A percentile compares a stretch with the other conserved stretches of the same genome.
Evolutionary conservation across 1,140 invertebrate species (phyloP).

Genomic region (Scaptomyza hsui): DNA sequence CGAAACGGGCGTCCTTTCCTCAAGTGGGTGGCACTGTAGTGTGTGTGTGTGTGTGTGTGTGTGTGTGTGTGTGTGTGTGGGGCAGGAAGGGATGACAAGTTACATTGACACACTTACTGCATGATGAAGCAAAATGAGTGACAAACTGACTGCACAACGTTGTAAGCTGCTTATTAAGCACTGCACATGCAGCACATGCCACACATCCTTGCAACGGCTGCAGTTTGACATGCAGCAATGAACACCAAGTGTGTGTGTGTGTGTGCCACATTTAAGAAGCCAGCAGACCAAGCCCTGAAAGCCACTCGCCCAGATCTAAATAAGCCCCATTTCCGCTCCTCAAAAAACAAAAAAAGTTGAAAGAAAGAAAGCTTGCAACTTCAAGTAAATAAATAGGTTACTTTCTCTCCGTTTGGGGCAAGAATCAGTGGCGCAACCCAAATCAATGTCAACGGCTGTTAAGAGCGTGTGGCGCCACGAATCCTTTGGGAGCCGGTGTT

Average conservation of each 20-base stretch:
- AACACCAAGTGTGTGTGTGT: background rate
- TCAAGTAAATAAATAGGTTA: constrained; percentile 78
- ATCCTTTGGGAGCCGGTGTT: background rate
- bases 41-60: background rate
- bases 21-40: too few species aligned
- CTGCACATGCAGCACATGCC: constrained; percentile 10
- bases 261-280: constrained; percentile 38
- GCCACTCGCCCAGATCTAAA: constrained; percentile 34
- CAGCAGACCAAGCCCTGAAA: constrained; percentile 59
- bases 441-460: constrained; percentile 72
- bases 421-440: constrained; percentile 50
- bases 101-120: constrained; percentile 80
- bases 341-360: background rate
- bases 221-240: constrained; percentile 42
- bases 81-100: constrained; percentile 39
- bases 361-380: constrained; percentile 36
- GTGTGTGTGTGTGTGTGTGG: background rate
- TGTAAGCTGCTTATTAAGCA: constrained; percentile 78
- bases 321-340: constrained; percentile 34
- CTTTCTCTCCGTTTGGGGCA: constrained; percentile 41
- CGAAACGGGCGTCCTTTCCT: background rate
- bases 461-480: background rate
- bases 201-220: constrained; percentile 5
- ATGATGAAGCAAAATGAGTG: constrained; percentile 81
- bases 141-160: constrained; percentile 75